Percentiles rank a stretch among this genome's conserved stretches.
Evolutionary conservation across 2,888 invertebrate genomes (phyloP).

Genomic region (Ophion ventricosus): DNA sequence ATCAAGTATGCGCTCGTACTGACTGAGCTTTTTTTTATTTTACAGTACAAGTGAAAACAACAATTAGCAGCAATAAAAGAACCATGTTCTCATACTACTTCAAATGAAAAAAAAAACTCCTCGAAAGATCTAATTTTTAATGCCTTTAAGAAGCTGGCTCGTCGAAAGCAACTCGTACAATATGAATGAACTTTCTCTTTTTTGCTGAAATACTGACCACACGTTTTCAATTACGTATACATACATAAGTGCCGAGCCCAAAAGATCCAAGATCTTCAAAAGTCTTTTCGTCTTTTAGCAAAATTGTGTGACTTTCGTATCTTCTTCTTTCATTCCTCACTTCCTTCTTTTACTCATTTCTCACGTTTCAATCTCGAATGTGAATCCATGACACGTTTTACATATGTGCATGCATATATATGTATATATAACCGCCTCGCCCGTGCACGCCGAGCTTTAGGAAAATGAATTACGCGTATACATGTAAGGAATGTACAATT

Average conservation of each 20-base stretch:
- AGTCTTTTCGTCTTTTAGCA: conserved; percentile 28
- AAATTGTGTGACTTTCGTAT: conserved; percentile 27
- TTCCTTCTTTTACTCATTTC: conserved; percentile 36
- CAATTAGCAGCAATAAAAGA: too few relatives aligned
- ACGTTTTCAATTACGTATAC: neutral
- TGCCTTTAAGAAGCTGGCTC: too few relatives aligned
- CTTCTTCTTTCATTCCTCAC: conserved; percentile 21
- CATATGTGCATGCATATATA: neutral
- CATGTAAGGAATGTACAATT: conserved; percentile 24
- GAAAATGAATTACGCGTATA: conserved; percentile 53
- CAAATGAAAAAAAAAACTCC: too few relatives aligned
- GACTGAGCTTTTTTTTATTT: neutral
- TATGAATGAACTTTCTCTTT: neutral
- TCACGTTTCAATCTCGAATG: conserved; percentile 50
- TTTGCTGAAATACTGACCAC: conserved; percentile 1
- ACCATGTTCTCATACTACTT: too few relatives aligned
- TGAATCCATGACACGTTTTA: conserved; percentile 11
- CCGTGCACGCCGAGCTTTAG: conserved; percentile 8
- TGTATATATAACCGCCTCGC: neutral
- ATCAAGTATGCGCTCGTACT: too few relatives aligned
- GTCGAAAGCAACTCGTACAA: neutral
- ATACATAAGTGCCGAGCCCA: neutral
- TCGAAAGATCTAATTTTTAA: too few relatives aligned
- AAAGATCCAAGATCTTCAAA: conserved; percentile 33
- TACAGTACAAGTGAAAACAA: neutral